A percentile compares a stretch with the other conserved stretches of the same genome.
These are phyloP conservation scores for Tipula vernalis DNA, from an alignment of 2,888 invertebrate species.

Conservation along the genomic window DNA sequence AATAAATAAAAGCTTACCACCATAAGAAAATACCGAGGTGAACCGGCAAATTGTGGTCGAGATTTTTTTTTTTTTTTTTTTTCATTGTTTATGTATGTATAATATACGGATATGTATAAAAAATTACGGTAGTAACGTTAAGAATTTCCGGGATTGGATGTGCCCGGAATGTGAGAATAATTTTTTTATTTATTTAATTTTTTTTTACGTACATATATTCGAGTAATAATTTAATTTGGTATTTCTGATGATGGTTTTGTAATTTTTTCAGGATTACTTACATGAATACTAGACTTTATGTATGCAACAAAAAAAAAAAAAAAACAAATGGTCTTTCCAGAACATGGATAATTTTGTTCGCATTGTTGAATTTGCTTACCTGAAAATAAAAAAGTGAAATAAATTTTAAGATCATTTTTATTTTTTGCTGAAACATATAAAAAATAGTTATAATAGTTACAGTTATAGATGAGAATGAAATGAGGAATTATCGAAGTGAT, in stretches of 20 bases:
- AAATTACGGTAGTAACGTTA: neutral
- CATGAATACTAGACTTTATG: neutral
- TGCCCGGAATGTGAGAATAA: neutral
- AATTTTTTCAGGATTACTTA: neutral
- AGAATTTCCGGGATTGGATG: neutral
- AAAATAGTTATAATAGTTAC: too few species aligned
- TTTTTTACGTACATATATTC: neutral
- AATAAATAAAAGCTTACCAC: neutral
- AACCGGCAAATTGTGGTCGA: neutral
- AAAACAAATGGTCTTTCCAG: neutral
- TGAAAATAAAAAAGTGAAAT: neutral
- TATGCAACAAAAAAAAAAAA: neutral
- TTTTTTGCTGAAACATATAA: too few species aligned
- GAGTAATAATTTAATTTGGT: neutral
- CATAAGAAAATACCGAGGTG: neutral
- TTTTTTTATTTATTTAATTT: neutral
- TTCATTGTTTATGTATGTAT: neutral
- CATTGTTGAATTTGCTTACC: neutral
- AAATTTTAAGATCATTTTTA: too few species aligned
- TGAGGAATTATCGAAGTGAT: too few species aligned
- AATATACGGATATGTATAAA: neutral
- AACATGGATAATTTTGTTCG: neutral
- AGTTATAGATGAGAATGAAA: too few species aligned
- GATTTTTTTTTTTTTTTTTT: neutral
- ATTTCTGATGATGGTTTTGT: neutral